Evolutionary conservation across 2,797 vertebrate species (phyloP).

Genomic region (Sebastes oblongus): DNA sequence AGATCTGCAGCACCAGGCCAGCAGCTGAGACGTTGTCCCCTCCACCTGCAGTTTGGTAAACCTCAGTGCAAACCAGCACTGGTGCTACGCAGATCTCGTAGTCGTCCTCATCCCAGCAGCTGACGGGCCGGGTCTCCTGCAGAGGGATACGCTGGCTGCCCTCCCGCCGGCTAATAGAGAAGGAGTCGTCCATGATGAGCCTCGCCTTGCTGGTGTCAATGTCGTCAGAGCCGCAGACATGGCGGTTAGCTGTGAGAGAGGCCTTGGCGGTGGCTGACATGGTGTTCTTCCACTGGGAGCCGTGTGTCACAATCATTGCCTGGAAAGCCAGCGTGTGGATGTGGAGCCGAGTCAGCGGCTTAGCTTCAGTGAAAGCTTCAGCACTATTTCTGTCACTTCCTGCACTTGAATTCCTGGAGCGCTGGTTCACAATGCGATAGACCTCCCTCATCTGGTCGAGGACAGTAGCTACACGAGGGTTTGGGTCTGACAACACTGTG

Average conservation of each 20-base stretch:
- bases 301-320: constrained; percentile 84
- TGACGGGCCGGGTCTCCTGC: constrained; percentile 82
- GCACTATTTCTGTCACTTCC: background rate
- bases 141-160: constrained; percentile 86
- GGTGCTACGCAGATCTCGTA: constrained; percentile 89
- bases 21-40: constrained; percentile 90
- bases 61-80: constrained; percentile 88
- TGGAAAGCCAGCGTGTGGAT: constrained; percentile 89
- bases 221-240: constrained; percentile 87
- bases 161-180: constrained; percentile 83
- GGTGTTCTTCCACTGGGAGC: constrained; percentile 88
- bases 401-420: constrained; percentile 41
- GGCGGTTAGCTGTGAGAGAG: constrained; percentile 87
- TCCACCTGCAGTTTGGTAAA: constrained; percentile 88
- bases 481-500: constrained; percentile 86
- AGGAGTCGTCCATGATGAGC: constrained; percentile 89
- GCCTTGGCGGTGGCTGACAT: constrained; percentile 89
- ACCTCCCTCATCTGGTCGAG: constrained; percentile 90
- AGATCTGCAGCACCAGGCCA: constrained; percentile 88
- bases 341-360: constrained; percentile 82
- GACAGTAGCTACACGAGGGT: constrained; percentile 87
- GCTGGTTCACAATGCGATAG: constrained; percentile 83
- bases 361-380: background rate
- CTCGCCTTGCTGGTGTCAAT: constrained; percentile 87
- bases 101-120: constrained; percentile 86